A percentile compares a stretch with the other conserved stretches of the same genome.
phyloP scores from a whole-genome alignment of 2,113 vertebrate genomes.

The Crotalus viridis region DNA sequence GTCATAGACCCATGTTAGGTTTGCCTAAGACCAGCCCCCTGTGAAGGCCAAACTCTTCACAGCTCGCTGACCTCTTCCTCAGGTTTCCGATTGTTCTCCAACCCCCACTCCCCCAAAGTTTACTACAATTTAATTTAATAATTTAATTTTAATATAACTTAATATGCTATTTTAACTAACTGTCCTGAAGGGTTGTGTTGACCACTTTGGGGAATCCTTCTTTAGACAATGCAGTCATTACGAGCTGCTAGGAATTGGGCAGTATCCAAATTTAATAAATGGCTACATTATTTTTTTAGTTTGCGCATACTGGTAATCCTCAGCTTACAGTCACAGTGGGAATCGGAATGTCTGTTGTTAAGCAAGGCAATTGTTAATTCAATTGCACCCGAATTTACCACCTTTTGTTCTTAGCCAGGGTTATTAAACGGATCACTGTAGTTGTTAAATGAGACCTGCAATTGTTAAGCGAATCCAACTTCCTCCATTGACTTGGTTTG shows the following conservation, averaged over 20 bases:
- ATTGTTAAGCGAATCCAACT: background rate
- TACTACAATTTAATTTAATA: no score
- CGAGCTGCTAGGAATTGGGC: background rate
- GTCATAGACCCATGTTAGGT: background rate
- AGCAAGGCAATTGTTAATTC: background rate
- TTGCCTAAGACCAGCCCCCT: background rate
- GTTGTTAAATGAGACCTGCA: background rate
- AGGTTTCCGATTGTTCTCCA: background rate
- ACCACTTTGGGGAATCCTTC: background rate
- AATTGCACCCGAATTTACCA: fast-evolving
- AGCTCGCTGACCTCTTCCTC: background rate
- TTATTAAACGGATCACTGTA: background rate
- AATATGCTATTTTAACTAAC: no score
- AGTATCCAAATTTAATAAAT: background rate
- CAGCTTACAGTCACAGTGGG: no score
- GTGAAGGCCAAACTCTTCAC: background rate
- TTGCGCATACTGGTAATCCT: background rate
- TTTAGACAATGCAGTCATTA: background rate
- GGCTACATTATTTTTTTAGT: background rate
- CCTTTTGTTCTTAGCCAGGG: background rate
- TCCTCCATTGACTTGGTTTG: background rate
- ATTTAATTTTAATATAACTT: no score
- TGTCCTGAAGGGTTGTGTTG: background rate
- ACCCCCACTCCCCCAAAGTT: background rate
- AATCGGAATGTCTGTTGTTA: background rate